Conservation (phyloP, 2,113 vertebrate species). For the Pedionomus torquatus region DNA sequence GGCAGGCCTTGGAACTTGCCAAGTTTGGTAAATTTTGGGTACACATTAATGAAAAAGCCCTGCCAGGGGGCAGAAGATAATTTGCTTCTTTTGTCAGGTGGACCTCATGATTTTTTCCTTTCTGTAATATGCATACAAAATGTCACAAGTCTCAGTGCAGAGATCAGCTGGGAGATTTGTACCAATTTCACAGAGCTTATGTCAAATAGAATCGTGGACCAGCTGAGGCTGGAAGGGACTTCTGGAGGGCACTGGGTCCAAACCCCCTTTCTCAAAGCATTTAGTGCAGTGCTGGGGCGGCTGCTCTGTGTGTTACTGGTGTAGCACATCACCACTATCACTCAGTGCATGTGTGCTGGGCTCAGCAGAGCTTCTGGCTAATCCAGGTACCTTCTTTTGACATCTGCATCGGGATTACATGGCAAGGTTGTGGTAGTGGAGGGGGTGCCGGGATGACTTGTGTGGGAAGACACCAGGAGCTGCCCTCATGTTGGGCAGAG, state of each 20-base stretch:
- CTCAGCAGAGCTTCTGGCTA: not conserved
- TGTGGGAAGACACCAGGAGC: not conserved
- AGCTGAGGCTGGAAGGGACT: not conserved
- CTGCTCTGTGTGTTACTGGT: accelerated
- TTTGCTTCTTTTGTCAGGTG: not conserved
- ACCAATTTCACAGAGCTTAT: not conserved
- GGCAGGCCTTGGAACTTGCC: not conserved
- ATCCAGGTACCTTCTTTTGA: not conserved
- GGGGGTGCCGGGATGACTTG: not conserved
- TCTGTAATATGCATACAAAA: not conserved
- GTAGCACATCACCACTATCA: accelerated
- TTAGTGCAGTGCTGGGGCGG: accelerated
- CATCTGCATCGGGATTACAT: not conserved
- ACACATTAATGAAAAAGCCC: not conserved
- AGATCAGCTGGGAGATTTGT: not conserved
- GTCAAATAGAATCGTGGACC: not conserved
- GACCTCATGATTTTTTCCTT: not conserved
- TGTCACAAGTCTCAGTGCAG: not conserved
- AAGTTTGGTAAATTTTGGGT: not conserved
- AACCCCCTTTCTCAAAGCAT: not conserved
- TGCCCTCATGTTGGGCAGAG: not conserved
- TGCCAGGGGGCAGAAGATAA: not conserved
- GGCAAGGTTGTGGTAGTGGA: not conserved
- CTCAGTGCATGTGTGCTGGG: accelerated
- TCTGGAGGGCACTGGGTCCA: not conserved